Base-by-base conservation (phyloP, 2,888 invertebrate genomes). In the Xylocampa areola region DNA sequence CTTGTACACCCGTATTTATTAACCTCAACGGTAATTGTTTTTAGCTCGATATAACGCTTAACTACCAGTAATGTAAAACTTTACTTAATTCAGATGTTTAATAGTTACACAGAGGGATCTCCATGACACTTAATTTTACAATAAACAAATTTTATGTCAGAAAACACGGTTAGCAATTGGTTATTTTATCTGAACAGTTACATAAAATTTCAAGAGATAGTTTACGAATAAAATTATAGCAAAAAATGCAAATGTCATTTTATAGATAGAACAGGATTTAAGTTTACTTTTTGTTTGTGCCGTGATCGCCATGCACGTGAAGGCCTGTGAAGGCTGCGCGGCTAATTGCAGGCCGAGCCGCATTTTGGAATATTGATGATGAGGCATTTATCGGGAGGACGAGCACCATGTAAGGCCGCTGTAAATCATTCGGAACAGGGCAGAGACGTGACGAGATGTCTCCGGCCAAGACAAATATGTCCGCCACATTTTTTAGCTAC, bases 341-440 rank as follows among this genome's bases (percentile, higher is more conserved):
- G 92, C 92, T 94, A 94, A 94, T 93, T 94, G 91, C 92, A 80
- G 87, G 82, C 85, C 83, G 85, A 88, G 89, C 89, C 86, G 92
- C 93, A 92, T 93, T 93, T 93, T 91, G 91, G 93, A 93, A 94
- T 94, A 94, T 93, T 93, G 93, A 93, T 93, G 91, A 92, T 91
- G 91, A 90, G 90, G 86, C 87, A 91, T 92, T 92, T 92, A 93
- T 92, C 92, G 90, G 86, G 90, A 90, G 90, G 90, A 92, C 93
- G 85, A 87, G 86, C 81, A 74, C 93, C 93, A 85, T 94, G 88
- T 92, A 93, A 71, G 93, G 93, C 80, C 77, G 83, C 88, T 81
- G 93, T 94, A 93, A 92, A 93, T 93, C 92, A 94, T 91, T 91
- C 89, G 86, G 86, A 87, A 86, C 88, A 81, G 86, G 81, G 86